A percentile compares a stretch with the other conserved stretches of the same genome.
Evolutionary conservation across 1,140 invertebrate genomes (phyloP).

Genomic region (Mya arenaria): DNA sequence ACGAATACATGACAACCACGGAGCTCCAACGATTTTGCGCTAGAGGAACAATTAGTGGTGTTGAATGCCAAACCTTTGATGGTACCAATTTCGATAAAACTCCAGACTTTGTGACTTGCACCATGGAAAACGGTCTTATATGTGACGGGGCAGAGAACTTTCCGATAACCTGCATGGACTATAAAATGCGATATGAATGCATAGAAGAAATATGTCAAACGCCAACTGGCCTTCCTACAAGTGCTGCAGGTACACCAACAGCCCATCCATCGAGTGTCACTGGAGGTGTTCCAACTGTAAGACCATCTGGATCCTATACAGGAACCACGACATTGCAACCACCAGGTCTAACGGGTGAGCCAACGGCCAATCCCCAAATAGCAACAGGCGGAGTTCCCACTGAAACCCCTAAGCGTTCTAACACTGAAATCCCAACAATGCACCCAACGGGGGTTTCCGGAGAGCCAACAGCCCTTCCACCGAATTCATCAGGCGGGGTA

Average conservation of each 20-base stretch:
- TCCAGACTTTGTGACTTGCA: constrained; percentile 49
- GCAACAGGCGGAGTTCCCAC: no score
- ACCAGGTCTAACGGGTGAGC: not conserved
- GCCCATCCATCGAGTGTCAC: not conserved
- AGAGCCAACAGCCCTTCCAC: not conserved
- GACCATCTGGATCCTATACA: constrained; percentile 4
- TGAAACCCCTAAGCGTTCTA: no score
- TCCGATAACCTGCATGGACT: constrained; percentile 32
- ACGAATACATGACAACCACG: constrained; percentile 51
- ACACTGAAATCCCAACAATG: no score
- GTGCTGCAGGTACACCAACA: not conserved
- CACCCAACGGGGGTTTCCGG: not conserved
- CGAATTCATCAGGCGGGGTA: no score
- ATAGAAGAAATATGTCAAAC: no score
- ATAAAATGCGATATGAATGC: constrained; percentile 38
- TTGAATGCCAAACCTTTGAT: constrained; percentile 60
- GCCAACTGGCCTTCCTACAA: constrained; percentile 15
- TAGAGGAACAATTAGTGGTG: constrained; percentile 16
- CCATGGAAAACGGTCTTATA: constrained; percentile 22
- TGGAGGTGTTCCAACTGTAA: constrained; percentile 17
- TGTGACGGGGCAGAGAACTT: constrained; percentile 24
- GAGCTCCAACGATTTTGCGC: constrained; percentile 52
- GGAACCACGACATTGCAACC: constrained; percentile 28
- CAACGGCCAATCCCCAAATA: not conserved
- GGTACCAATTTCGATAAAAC: no score